Evolutionary conservation across 2,888 invertebrate genomes (phyloP), one percentile per base, ranked within the genome.

Genomic region (Agrotis clavis): DNA sequence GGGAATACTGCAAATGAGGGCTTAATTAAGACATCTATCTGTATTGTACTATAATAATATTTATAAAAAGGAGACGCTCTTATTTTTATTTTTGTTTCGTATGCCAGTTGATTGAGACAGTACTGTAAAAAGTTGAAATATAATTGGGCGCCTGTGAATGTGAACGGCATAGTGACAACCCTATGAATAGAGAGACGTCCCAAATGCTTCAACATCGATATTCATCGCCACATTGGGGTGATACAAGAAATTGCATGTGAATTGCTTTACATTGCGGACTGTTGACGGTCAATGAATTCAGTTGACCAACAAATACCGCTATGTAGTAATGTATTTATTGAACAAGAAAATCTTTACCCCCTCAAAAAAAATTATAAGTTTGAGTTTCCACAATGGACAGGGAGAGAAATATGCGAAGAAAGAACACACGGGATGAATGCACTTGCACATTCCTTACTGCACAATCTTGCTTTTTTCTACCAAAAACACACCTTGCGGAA

Each of bases 11-110:
- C 76, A 83, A 83, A 84, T 78, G 77, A 84, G 73, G 65, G 53
- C 71, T 81, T 85, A 86, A 87, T 86, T 81, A 85, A 87, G 82
- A 77, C 83, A 86, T 86, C 75, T 78, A 83, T 86, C 74, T 82
- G 73, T 77, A 81, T 79, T 79, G 77, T 77, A 66, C 61, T 62
- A 67, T 68, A 77, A 81, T 68, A 82, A 82, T 81, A 86, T 79
- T 76, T 82, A 83, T 77, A 76, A 78, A 81, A 65, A 61, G 62
- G 56, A 25, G 61, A 13, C 35, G 2, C 56, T 69, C 69, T 72
- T n/a, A n/a, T 78, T 74, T 74, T 35, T 35, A 82, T 82, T 74
- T 68, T 56, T 79, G 56, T 67, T 60, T 61, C 70, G 60, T 79
- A 53, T 67, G 35, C 66, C 62, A 59, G 69, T 56, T 81, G 75